Percentiles rank a stretch among this genome's conserved stretches.
Conservation (phyloP, 35 echinoderm and acorn worm species). For the Ptychodera flava region DNA sequence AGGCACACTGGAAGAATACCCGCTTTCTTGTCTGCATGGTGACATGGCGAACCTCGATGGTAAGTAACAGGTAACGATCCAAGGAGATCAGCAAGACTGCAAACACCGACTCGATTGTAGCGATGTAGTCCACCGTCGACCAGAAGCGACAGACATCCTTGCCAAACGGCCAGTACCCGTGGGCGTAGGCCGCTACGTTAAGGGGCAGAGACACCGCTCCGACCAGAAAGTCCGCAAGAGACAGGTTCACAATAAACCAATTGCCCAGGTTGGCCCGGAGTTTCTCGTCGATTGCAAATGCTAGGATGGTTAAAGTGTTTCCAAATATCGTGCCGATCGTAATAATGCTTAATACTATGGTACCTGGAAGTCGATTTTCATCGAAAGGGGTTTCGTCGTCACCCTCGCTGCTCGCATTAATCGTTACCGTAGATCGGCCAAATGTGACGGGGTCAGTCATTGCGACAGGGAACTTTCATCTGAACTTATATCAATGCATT, state of each 20-base stretch:
- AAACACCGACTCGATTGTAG: slow-evolving; percentile 9
- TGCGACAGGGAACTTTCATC: background rate
- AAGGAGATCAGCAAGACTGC: slow-evolving; percentile 12
- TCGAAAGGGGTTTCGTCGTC: background rate
- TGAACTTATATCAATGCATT: background rate
- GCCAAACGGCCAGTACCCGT: slow-evolving; percentile 39
- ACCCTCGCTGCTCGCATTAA: background rate
- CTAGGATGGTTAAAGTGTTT: slow-evolving; percentile 17
- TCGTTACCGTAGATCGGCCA: background rate
- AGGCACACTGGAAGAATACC: background rate
- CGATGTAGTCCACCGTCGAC: slow-evolving; percentile 11
- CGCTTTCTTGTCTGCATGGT: slow-evolving; percentile 10
- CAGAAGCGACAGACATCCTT: slow-evolving; percentile 30
- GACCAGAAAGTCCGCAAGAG: slow-evolving; percentile 33
- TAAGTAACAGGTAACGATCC: slow-evolving; percentile 36
- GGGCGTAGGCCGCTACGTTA: background rate
- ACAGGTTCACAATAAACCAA: slow-evolving; percentile 40
- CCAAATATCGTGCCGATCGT: slow-evolving; percentile 4
- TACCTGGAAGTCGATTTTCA: background rate
- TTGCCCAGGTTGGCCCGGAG: slow-evolving; percentile 19
- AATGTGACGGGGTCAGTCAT: background rate
- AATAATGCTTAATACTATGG: background rate
- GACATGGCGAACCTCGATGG: slow-evolving; percentile 12
- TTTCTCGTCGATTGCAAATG: slow-evolving; percentile 1
- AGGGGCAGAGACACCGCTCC: slow-evolving; percentile 27